Evolutionary conservation across 2,113 vertebrate species (phyloP), one percentile per base, ranked within the genome.

Genomic region (Phaethornis superciliosus): DNA sequence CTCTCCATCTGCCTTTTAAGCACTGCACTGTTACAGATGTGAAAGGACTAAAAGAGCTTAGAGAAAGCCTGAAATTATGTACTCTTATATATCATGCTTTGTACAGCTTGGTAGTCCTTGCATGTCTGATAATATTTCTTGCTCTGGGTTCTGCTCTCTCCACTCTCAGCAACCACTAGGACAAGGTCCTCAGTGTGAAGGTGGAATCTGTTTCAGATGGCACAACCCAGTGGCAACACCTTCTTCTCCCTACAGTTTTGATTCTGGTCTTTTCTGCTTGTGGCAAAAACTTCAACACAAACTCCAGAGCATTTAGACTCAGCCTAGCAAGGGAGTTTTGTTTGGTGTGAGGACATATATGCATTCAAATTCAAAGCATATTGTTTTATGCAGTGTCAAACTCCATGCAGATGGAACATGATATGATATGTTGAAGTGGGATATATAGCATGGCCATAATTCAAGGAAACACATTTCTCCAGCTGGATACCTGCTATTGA

Each of bases 401-500:
- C 94, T 96, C 91, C 94, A 67, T 83, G 77, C 92, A 95, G 89
- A 93, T 89, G 94, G 90, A 95, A 92, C 88, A 89, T 52, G 85
- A 93, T 95, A 93, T 83, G 96, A 97, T 90, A 92, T 59, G 89
- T 83, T 93, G 93, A 94, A 96, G 85, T 60, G 54, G 88, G 88
- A 94, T 93, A 76, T 46, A 27, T 47, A 56, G 83, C 95, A 94
- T 90, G 95, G 85, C 72, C 92, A 96, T 95, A 94, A 97, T 95
- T 96, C 94, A 96, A 84, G 58, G 67, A 96, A 96, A 96, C 94
- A 94, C 92, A 56, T 95, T 96, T 95, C 74, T 91, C 75, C 95
- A 97, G 79, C 81, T 95, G 94, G 84, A 94, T 93, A 94, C 79
- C 91, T 97, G 91, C 91, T 96, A 80, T 94, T 88, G 80, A 89